These are phyloP conservation scores for Porites lutea DNA, from an alignment of 64 coral and sea anemone species.

Conservation along the genomic window DNA sequence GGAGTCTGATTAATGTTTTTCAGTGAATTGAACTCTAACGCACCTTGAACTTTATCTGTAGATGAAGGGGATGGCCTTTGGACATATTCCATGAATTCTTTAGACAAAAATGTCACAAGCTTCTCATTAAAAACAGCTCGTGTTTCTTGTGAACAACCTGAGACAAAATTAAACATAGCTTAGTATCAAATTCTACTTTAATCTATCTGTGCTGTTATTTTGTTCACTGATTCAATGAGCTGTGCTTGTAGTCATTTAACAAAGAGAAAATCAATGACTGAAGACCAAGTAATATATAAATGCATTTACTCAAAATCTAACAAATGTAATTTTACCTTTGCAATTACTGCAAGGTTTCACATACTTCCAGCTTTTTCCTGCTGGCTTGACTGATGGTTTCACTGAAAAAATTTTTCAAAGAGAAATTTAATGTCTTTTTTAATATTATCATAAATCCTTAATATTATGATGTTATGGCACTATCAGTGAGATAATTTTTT, in stretches of 20 bases:
- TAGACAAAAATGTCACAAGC: slow-evolving; percentile 68
- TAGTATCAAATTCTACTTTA: too few relatives aligned
- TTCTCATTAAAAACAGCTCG: slow-evolving; percentile 70
- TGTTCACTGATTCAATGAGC: not conserved
- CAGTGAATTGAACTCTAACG: not conserved
- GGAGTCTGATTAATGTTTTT: not conserved
- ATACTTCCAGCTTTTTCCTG: not conserved
- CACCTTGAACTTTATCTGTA: slow-evolving; percentile 15
- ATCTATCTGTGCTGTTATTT: too few relatives aligned
- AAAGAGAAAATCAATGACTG: too few relatives aligned
- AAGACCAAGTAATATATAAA: too few relatives aligned
- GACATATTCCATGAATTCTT: slow-evolving; percentile 69
- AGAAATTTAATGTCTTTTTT: not conserved
- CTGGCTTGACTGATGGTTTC: slow-evolving; percentile 2
- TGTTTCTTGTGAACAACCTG: slow-evolving; percentile 83
- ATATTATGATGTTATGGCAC: too few relatives aligned
- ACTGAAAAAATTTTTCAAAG: not conserved
- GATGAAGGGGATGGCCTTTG: slow-evolving; percentile 46
- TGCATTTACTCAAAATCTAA: too few relatives aligned
- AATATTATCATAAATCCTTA: not conserved
- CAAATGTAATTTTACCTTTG: not conserved
- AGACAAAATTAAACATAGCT: not conserved
- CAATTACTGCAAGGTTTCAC: slow-evolving; percentile 38
- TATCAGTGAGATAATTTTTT: too few relatives aligned
- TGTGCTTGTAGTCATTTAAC: too few relatives aligned